phyloP scores from a whole-genome alignment of 2,797 vertebrate genomes.

The Lepus oiostolus region DNA sequence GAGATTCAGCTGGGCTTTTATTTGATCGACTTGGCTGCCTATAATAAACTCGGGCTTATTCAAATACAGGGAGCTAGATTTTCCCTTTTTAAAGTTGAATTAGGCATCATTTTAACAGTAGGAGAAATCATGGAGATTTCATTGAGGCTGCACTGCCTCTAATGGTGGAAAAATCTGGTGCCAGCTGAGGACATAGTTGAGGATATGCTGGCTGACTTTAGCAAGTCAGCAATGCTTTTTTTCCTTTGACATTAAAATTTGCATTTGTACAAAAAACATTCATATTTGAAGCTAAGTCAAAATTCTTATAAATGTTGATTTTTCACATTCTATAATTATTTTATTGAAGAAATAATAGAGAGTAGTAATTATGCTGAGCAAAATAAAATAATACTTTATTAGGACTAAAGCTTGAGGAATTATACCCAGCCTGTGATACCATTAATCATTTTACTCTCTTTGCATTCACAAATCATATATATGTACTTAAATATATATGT shows the following conservation, averaged over 20 bases:
- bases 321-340: conserved; percentile 29
- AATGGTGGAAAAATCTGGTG: neutral
- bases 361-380: neutral
- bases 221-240: neutral
- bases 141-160: neutral
- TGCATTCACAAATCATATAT: neutral
- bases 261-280: conserved; percentile 37
- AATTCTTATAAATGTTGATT: conserved; percentile 1
- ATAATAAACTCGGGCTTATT: conserved; percentile 80
- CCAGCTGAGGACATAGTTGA: conserved; percentile 57
- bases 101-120: conserved; percentile 61
- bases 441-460: conserved; percentile 61
- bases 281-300: conserved; percentile 15
- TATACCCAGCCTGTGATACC: conserved; percentile 52
- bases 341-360: conserved; percentile 53
- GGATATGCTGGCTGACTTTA: neutral
- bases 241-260: neutral
- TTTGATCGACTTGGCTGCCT: conserved; percentile 74
- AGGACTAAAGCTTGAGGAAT: conserved; percentile 64
- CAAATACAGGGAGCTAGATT: conserved; percentile 67
- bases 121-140: conserved; percentile 63
- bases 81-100: conserved; percentile 71
- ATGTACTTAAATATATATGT: neutral
- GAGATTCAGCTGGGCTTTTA: conserved; percentile 78
- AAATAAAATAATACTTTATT: conserved; percentile 60